Evolutionary conservation across 2,797 vertebrate species (phyloP).

Genomic region (Poeciliopsis infans): DNA sequence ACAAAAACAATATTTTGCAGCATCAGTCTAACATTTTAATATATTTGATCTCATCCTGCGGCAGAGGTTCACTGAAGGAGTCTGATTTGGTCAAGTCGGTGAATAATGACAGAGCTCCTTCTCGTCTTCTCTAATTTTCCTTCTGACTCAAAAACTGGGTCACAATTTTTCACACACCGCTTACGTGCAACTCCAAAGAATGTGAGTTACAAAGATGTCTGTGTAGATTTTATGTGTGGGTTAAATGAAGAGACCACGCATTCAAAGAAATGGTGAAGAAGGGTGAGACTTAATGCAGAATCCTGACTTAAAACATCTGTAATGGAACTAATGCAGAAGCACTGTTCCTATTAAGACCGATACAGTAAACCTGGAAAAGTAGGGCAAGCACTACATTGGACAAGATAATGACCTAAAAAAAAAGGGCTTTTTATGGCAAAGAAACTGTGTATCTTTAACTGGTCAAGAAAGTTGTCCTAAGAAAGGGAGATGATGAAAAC

Average conservation of each 20-base stretch:
- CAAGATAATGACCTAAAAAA: conserved; percentile 6
- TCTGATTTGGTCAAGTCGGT: not conserved
- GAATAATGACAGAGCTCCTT: not conserved
- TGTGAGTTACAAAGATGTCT: not conserved
- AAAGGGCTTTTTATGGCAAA: not conserved
- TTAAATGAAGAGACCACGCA: not conserved
- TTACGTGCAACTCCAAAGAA: not conserved
- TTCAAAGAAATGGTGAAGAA: not conserved
- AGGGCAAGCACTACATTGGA: conserved; percentile 9
- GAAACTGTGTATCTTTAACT: not conserved
- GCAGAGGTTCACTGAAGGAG: not conserved
- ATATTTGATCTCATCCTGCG: not conserved
- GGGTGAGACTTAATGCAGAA: not conserved
- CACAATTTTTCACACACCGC: not conserved
- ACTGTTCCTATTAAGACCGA: not conserved
- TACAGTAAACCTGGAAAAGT: conserved; percentile 4
- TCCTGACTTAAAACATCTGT: not conserved
- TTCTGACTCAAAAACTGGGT: not conserved
- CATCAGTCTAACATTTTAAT: not conserved
- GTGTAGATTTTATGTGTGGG: not conserved
- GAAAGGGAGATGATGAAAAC: not conserved
- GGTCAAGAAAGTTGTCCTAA: not conserved
- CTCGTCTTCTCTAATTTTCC: not conserved
- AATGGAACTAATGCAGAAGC: not conserved
- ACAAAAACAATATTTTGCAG: not conserved